Evolutionary conservation across 2,797 vertebrate genomes (phyloP).

Genomic region (Novumbra hubbsi): DNA sequence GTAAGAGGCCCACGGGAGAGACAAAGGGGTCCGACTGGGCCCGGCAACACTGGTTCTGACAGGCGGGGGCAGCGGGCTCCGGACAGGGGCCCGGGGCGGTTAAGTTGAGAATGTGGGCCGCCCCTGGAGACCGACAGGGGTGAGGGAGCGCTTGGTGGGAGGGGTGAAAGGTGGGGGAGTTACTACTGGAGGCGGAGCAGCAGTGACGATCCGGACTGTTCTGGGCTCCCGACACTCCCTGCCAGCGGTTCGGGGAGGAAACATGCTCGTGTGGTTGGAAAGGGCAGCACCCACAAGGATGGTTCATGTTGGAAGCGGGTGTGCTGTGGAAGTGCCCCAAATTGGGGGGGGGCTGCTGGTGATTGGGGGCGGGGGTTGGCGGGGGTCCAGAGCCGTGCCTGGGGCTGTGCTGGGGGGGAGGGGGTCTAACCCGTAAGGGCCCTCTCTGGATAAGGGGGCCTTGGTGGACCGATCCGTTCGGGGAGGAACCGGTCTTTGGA

Average conservation of each 20-base stretch:
- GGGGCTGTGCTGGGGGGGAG: conserved; percentile 27
- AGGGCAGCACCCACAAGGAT: conserved; percentile 67
- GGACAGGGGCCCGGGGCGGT: conserved; percentile 50
- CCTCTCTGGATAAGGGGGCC: conserved; percentile 46
- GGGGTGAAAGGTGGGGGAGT: conserved; percentile 37
- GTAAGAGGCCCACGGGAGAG: conserved; percentile 65
- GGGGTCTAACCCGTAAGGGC: conserved; percentile 16
- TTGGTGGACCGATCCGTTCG: conserved; percentile 53
- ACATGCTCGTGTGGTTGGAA: conserved; percentile 58
- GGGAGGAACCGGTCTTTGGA: conserved; percentile 56
- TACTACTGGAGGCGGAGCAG: conserved; percentile 32
- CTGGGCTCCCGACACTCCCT: conserved; percentile 49
- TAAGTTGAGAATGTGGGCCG: conserved; percentile 36
- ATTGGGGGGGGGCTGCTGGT: conserved; percentile 48
- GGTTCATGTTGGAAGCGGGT: conserved; percentile 60
- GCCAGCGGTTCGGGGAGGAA: conserved; percentile 72
- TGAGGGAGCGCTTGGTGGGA: conserved; percentile 61
- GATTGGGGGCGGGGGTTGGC: conserved; percentile 16
- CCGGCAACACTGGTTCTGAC: conserved; percentile 53
- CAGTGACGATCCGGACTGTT: conserved; percentile 13
- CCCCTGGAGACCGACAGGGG: conserved; percentile 50
- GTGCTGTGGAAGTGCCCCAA: conserved; percentile 70
- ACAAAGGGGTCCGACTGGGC: conserved; percentile 40
- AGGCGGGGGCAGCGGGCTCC: conserved; percentile 40
- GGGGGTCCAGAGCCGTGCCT: neutral